Conservation (phyloP, 2,113 vertebrate species). For the Scopus umbretta region DNA sequence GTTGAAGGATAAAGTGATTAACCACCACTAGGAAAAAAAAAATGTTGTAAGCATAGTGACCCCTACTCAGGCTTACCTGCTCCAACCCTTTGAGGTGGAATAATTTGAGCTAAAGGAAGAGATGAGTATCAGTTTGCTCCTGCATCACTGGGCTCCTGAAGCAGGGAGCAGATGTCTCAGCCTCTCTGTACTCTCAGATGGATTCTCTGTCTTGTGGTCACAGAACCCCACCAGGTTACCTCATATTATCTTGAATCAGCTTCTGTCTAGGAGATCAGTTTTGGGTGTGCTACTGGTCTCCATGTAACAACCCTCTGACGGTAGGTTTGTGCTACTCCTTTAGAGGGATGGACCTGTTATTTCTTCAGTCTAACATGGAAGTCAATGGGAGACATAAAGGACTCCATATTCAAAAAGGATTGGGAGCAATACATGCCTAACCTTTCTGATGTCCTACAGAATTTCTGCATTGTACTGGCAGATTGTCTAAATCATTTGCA, state of each 20-base stretch:
- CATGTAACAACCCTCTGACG: background rate
- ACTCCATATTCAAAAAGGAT: background rate
- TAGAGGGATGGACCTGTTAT: background rate
- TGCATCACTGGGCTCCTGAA: background rate
- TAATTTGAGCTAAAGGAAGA: background rate
- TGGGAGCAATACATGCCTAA: background rate
- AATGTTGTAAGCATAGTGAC: background rate
- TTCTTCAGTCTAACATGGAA: background rate
- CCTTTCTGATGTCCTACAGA: background rate
- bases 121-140: background rate
- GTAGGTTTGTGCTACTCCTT: background rate
- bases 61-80: background rate
- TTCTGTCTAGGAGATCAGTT: background rate
- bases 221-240: background rate
- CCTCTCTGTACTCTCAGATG: background rate
- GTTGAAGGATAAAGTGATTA: background rate
- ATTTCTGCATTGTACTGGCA: background rate
- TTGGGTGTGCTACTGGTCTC: background rate
- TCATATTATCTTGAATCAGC: background rate
- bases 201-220: background rate
- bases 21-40: background rate
- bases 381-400: background rate
- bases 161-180: background rate
- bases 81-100: background rate
- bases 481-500: background rate